These are phyloP conservation scores for Echinometra lucunter DNA, from an alignment of 53 echinoderm and acorn worm species.

Conservation along the genomic window DNA sequence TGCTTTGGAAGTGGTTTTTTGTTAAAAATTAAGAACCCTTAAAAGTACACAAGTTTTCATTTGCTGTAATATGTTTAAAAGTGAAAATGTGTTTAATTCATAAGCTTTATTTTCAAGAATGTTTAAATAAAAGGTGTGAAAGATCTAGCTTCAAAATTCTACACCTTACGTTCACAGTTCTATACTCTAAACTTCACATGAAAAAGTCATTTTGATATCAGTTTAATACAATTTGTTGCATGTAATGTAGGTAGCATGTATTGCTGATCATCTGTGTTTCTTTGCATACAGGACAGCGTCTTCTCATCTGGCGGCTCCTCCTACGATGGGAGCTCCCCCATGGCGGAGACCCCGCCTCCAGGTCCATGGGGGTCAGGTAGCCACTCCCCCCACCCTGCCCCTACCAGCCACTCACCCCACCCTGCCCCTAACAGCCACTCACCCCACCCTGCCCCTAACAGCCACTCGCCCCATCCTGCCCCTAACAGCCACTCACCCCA, in stretches of 20 bases:
- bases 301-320: conserved; percentile 64
- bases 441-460: neutral
- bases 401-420: neutral
- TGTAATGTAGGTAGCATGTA: neutral
- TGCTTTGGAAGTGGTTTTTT: no score
- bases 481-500: neutral
- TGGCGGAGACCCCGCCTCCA: conserved; percentile 42
- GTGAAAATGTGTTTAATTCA: no score
- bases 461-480: neutral
- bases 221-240: no score
- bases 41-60: no score
- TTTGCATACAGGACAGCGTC: conserved; percentile 57
- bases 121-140: no score
- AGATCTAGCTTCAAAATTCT: no score
- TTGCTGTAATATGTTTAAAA: no score
- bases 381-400: neutral
- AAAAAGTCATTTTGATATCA: no score
- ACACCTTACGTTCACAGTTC: no score
- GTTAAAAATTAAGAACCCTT: no score
- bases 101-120: no score
- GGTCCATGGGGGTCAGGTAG: conserved; percentile 1
- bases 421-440: neutral
- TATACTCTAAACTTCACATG: no score
- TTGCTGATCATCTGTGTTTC: neutral
- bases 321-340: conserved; percentile 51